These are phyloP conservation scores for Pycnonotus jocosus DNA, from an alignment of 2,113 vertebrate species.

Conservation along the genomic window DNA sequence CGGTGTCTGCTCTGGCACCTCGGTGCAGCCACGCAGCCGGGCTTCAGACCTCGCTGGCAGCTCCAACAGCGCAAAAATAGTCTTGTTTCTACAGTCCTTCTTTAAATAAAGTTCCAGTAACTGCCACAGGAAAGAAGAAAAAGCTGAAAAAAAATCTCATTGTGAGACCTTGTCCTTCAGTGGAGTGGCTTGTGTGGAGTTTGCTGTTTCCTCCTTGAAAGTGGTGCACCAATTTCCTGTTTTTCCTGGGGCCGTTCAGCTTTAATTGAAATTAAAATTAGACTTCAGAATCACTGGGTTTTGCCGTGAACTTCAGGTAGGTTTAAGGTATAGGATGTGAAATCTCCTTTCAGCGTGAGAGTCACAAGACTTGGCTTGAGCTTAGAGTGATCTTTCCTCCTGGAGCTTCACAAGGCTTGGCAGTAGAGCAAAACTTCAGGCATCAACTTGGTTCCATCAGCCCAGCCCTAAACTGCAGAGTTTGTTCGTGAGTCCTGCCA, in stretches of 20 bases:
- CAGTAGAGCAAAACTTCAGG: not conserved
- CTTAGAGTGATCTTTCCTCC: not conserved
- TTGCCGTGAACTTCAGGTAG: not conserved
- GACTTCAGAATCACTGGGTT: not conserved
- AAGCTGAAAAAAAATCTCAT: not conserved
- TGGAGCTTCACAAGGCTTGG: not conserved
- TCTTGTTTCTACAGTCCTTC: not conserved
- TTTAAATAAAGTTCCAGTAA: not conserved
- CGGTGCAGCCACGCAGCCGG: rapidly evolving
- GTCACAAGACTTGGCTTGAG: not conserved
- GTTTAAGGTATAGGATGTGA: not conserved
- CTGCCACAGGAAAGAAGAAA: not conserved
- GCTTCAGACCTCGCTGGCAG: not conserved
- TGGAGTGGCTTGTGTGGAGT: not conserved
- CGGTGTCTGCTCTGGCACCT: rapidly evolving
- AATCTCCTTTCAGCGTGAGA: not conserved
- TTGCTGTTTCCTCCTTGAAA: not conserved
- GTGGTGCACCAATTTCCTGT: slow-evolving; percentile 21
- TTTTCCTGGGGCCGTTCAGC: not conserved
- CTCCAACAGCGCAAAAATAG: not conserved
- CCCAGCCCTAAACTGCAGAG: not conserved
- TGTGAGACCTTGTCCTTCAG: not conserved
- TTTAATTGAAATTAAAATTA: not conserved
- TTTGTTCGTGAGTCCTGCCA: not conserved
- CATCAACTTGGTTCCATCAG: not conserved